Percentiles rank a stretch among this genome's conserved stretches.
These are phyloP conservation scores for Archaeoteleia sp. DNA, from an alignment of 2,888 invertebrate species.

Conservation along the genomic window DNA sequence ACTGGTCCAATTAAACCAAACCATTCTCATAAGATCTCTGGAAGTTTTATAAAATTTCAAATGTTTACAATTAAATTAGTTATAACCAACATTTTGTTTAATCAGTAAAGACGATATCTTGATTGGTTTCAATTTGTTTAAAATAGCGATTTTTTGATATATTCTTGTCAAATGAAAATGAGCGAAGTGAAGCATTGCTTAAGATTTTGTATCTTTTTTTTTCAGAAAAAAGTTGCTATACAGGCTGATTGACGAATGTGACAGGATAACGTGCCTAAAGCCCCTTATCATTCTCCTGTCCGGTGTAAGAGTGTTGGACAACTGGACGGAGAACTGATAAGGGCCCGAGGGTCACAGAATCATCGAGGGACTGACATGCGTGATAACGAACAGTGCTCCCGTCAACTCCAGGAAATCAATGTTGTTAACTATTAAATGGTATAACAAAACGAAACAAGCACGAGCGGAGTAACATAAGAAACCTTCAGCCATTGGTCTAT, in stretches of 20 bases:
- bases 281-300: slow-evolving; percentile 97
- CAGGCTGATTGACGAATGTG: slow-evolving; percentile 43
- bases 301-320: slow-evolving; percentile 83
- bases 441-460: too few species aligned
- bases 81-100: too few species aligned
- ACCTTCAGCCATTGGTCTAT: too few species aligned
- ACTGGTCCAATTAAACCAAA: slow-evolving; percentile 29
- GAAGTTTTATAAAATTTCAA: too few species aligned
- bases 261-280: slow-evolving; percentile 69
- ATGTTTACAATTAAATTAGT: too few species aligned
- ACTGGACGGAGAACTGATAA: slow-evolving; percentile 99
- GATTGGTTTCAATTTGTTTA: too few species aligned
- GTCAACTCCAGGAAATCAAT: slow-evolving; percentile 4
- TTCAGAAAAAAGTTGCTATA: slow-evolving; percentile 21
- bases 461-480: too few species aligned
- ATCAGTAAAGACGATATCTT: too few species aligned
- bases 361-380: slow-evolving; percentile 65
- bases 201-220: slow-evolving; percentile 11
- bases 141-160: too few species aligned
- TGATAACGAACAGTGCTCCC: slow-evolving; percentile 24
- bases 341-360: slow-evolving; percentile 86
- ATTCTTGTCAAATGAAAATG: too few species aligned
- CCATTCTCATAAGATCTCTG: too few species aligned
- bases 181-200: slow-evolving; percentile 2
- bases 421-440: too few species aligned